A percentile compares a stretch with the other conserved stretches of the same genome.
Conservation (phyloP, 2,113 vertebrate genomes). For the Gavia stellata region DNA sequence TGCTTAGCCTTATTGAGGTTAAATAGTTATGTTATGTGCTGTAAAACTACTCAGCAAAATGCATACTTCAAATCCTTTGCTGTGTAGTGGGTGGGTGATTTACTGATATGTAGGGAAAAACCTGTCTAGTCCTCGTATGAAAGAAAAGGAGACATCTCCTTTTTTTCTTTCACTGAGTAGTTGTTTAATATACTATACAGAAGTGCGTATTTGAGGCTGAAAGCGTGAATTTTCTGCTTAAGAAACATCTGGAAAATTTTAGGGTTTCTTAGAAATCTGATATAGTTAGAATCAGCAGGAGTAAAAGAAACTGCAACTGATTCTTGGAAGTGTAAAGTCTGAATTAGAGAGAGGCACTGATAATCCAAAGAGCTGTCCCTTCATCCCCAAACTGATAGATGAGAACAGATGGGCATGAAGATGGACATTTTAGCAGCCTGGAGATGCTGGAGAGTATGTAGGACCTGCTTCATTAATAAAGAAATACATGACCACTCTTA, state of each 20-base stretch:
- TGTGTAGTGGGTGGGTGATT: neutral
- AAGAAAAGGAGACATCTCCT: neutral
- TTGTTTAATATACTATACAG: neutral
- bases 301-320: neutral
- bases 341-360: neutral
- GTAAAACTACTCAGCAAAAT: neutral
- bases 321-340: neutral
- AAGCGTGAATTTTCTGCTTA: neutral
- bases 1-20: neutral
- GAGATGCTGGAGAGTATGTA: neutral
- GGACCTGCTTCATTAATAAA: neutral
- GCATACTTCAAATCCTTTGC: neutral
- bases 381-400: neutral
- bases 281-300: neutral
- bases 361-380: neutral
- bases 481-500: neutral
- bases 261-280: neutral
- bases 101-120: neutral
- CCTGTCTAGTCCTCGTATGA: neutral
- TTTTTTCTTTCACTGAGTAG: neutral
- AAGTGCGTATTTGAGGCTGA: neutral
- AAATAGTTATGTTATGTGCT: neutral
- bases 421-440: neutral
- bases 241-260: neutral
- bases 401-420: neutral